Conservation (phyloP, 1,140 invertebrate genomes). For the Paralvinella palmiformis region DNA sequence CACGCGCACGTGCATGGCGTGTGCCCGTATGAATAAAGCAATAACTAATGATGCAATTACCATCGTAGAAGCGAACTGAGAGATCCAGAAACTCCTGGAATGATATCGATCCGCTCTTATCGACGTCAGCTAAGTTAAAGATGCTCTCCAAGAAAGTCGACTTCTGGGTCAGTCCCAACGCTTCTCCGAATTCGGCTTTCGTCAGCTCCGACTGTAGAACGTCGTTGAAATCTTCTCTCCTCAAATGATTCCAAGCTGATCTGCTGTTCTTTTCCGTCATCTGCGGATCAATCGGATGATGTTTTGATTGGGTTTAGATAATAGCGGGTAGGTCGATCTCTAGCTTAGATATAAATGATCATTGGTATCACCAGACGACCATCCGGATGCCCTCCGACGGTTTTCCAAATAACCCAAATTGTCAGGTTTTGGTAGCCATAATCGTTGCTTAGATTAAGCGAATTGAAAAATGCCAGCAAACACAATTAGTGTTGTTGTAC, state of each 20-base stretch:
- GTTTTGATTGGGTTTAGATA: no score
- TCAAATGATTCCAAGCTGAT: background rate
- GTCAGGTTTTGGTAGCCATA: no score
- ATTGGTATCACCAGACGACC: no score
- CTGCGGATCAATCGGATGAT: no score
- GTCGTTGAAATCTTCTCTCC: background rate
- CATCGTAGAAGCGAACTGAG: conserved; percentile 71
- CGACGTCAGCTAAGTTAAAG: conserved; percentile 98
- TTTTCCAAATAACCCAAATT: no score
- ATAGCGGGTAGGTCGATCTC: no score
- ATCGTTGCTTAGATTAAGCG: no score
- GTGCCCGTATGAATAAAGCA: background rate
- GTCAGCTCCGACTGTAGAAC: conserved; percentile 6
- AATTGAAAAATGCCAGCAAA: no score
- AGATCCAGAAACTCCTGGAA: conserved; percentile 98
- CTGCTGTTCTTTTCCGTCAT: no score
- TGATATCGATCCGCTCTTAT: conserved; percentile 89
- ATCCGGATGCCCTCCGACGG: no score
- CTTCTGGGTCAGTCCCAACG: conserved; percentile 90
- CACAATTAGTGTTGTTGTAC: no score
- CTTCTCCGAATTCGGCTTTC: conserved; percentile 54
- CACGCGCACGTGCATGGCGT: background rate
- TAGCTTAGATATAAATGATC: no score
- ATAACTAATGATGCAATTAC: conserved; percentile 22
- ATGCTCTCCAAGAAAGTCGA: conserved; percentile 98